Percentiles rank a stretch among this genome's conserved stretches.
Conservation (phyloP, 2,888 invertebrate species). For the Cantharis rustica region DNA sequence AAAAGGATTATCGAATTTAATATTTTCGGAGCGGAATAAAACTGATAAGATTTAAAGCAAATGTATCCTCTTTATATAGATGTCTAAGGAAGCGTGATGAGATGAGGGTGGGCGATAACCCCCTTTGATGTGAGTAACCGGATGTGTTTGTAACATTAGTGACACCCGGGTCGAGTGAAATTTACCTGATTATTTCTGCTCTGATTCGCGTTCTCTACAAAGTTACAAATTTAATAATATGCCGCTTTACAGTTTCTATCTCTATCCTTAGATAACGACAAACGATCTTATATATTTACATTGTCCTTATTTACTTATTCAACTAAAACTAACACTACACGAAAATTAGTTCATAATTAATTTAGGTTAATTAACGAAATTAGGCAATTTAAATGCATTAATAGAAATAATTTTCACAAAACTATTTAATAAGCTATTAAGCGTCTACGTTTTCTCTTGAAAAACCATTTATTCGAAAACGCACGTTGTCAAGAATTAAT, state of each 20-base stretch:
- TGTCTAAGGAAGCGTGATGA: conserved; percentile 22
- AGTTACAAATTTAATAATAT: conserved; percentile 22
- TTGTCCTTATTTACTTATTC: conserved; percentile 1
- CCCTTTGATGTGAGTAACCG: conserved; percentile 22
- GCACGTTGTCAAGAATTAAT: background rate
- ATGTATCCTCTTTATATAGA: conserved; percentile 19
- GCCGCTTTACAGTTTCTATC: background rate
- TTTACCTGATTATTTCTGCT: conserved; percentile 23
- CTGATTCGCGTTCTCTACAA: conserved; percentile 19
- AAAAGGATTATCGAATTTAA: conserved; percentile 17
- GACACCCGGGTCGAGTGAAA: conserved; percentile 21
- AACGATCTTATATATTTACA: conserved; percentile 3
- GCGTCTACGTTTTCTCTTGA: background rate
- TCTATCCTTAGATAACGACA: conserved; percentile 2
- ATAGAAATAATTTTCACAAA: background rate
- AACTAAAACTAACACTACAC: background rate
- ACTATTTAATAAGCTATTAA: background rate
- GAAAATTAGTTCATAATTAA: background rate
- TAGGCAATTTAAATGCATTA: background rate
- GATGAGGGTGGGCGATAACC: conserved; percentile 22
- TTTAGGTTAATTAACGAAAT: background rate
- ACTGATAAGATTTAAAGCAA: conserved; percentile 21
- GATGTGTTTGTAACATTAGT: conserved; percentile 24
- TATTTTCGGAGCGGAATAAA: conserved; percentile 21
- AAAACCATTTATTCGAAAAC: background rate